Base-by-base conservation (phyloP, 2,797 vertebrate species). In the Crocodylus rhombifer region DNA sequence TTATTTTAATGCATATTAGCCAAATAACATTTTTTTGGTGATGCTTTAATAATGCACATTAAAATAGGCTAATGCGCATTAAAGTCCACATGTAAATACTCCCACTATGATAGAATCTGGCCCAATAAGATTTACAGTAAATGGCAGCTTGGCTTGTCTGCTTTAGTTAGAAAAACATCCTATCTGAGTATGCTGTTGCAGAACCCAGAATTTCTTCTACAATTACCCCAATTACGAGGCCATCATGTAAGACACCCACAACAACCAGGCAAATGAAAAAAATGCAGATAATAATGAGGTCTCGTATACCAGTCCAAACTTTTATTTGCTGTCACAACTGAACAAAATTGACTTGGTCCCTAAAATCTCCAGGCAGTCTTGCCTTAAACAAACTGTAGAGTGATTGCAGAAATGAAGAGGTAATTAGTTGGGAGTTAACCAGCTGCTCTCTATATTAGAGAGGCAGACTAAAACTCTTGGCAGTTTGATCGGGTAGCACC, bases 171-270 rank as follows among this genome's bases (percentile, higher is more conserved):
- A 20, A 56, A 10, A 84, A 42, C 2, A 90, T 95, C 95, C 95
- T 94, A 96, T 94, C 57, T 91, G 84, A 78, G 78, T 86, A 77
- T 0, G 78, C 88, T 86, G 88, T 90, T 94, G 94, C 90, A 93
- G 90, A 95, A 23, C 87, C 92, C 86, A 63, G 33, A 93, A 95
- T 95, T 97, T 95, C 94, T 96, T 51, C 86, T 78, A 17, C 84
- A 92, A 96, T 96, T 97, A 96, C 92, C 89, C 91, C 93, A 96
- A 96, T 96, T 84, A 96, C 95, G 95, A 96, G 96, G 96, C 94
- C 96, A 95, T 95, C 95, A 84, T 95, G 95, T 95, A 95, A 92
- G 57, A 56, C 71, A 90, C 91, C 88, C 81, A 12, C 87, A 95
- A 91, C 15, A 7, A 91, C 42, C 42, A 51, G 95, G 86, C 93